Base-by-base conservation (phyloP, 2,888 invertebrate genomes). In the Rhimphoctona megacephalus region DNA sequence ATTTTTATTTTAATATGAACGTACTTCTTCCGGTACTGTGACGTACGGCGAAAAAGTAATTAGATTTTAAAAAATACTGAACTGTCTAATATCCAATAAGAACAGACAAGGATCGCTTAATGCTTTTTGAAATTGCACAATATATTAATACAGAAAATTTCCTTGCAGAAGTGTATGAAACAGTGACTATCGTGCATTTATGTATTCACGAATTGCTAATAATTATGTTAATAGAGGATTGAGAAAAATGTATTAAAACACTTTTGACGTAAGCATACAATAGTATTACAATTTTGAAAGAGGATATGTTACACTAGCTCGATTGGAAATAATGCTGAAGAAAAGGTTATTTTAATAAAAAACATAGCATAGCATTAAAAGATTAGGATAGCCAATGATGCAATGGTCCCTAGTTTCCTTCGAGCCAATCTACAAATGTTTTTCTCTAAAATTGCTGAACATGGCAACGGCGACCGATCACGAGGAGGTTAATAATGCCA, bases 401-500 rank as follows among this genome's bases (percentile, higher is more conserved):
- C 17, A 30, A 70, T 30, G 14, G 30, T 30, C 36, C 33, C n/a
- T 7, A 46, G 69, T 70, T 17, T 43, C 25, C 14, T 4, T 19
- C 11, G 22, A 69, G 25, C 43, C 22, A 14, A 69, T 43, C 8
- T 46, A 9, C 17, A 70, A 70, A 73, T 57, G 22, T 57, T 74
- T 77, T 64, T 49, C 30, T 25, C 11, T 22, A 22, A 49, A 19
- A 25, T 66, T 57, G 46, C 52, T 30, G 8, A 52, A 54, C 25
- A 52, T 54, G 70, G 87, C 81, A 85, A 70, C 84, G 88, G 82
- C 83, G 81, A 88, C 81, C 85, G 80, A 90, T 90, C 90, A 92
- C 92, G 91, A 91, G 89, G 91, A 90, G 89, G 91, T 92, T 92
- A 93, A 92, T 93, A 92, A 93, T 91, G 92, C 90, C 89, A 78